phyloP scores from a whole-genome alignment of 2,113 vertebrate species.

The Ictidomys tridecemlineatus region DNA sequence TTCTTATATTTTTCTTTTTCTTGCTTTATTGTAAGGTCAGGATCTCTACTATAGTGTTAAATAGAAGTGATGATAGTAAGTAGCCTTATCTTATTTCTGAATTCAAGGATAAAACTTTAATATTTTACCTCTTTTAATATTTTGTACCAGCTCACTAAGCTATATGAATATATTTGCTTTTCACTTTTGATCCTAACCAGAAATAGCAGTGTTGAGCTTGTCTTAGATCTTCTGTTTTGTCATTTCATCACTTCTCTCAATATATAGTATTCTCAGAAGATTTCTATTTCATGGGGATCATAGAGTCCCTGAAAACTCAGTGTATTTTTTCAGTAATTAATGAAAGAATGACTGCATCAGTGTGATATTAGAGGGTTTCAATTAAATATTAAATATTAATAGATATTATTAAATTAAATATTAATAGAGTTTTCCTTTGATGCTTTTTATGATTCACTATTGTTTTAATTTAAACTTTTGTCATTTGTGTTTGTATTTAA shows the following conservation, averaged over 20 bases:
- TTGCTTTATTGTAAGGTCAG: not conserved
- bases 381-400: not conserved
- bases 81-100: not conserved
- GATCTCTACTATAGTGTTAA: not conserved
- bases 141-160: not conserved
- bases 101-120: not conserved
- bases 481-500: constrained; percentile 12
- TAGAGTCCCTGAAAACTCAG: not conserved
- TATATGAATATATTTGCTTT: not conserved
- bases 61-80: not conserved
- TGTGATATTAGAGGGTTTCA: not conserved
- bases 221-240: not conserved
- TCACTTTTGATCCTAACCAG: not conserved
- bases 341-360: not conserved
- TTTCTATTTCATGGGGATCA: not conserved
- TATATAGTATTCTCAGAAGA: not conserved
- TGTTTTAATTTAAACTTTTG: constrained; percentile 23
- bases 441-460: constrained; percentile 14
- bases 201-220: not conserved
- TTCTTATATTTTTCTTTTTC: constrained; percentile 24
- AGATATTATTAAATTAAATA: no score
- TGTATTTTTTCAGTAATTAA: not conserved
- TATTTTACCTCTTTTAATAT: not conserved
- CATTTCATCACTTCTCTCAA: not conserved
- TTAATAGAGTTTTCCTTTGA: not conserved